phyloP scores from a whole-genome alignment of 2,113 vertebrate genomes.

The Sus scrofa region DNA sequence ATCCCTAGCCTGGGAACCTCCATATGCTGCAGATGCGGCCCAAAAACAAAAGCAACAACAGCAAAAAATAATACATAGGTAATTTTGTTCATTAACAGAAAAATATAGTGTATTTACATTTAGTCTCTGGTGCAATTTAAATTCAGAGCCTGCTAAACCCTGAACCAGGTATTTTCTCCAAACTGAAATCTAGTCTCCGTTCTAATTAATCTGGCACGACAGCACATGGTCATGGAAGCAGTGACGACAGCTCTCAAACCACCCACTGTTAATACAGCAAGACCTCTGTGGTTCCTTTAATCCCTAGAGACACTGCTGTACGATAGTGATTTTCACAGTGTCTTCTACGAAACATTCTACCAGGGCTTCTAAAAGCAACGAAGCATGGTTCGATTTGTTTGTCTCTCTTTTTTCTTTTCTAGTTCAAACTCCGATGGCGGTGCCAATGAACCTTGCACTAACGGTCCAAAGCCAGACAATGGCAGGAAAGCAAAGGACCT shows the following conservation, averaged over 20 bases:
- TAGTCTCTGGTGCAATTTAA: constrained; percentile 20
- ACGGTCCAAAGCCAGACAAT: constrained; percentile 31
- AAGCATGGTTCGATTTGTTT: constrained; percentile 41
- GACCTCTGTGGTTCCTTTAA: constrained; percentile 2
- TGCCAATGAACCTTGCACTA: constrained; percentile 37
- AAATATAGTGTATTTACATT: constrained; percentile 12
- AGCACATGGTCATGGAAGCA: not conserved
- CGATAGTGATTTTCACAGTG: constrained; percentile 41
- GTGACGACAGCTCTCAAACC: constrained; percentile 6
- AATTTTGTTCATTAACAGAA: constrained; percentile 45
- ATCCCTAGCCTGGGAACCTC: too few species aligned
- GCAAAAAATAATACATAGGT: not conserved
- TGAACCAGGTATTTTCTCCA: constrained; percentile 42
- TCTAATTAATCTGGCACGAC: constrained; percentile 28
- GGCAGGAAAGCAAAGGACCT: constrained; percentile 41
- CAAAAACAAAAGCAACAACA: too few species aligned
- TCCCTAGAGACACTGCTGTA: not conserved
- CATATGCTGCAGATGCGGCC: too few species aligned
- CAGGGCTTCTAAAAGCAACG: constrained; percentile 50
- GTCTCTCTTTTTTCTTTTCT: constrained; percentile 36
- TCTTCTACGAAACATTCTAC: constrained; percentile 13
- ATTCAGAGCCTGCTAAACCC: constrained; percentile 41
- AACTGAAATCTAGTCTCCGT: constrained; percentile 52
- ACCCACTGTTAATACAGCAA: constrained; percentile 4
- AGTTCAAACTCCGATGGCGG: constrained; percentile 7